Evolutionary conservation across 2,113 vertebrate genomes (phyloP).

Genomic region (Azemiops feae): DNA sequence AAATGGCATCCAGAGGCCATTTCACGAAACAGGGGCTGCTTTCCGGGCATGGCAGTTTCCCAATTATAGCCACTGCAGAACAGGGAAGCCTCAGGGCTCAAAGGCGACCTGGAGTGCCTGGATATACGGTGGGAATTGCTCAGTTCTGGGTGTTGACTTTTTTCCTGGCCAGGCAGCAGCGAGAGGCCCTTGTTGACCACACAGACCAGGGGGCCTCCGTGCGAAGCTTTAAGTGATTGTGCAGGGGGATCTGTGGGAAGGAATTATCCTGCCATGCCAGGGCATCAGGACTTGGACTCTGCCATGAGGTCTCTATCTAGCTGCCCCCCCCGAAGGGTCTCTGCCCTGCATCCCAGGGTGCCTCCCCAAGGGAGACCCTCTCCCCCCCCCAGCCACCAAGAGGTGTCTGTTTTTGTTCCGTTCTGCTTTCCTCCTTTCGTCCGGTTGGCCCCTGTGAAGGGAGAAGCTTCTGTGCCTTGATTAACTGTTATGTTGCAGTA

Average conservation of each 20-base stretch:
- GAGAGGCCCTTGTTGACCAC: not conserved
- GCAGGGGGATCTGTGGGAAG: too few species aligned
- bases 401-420: not conserved
- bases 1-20: too few species aligned
- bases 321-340: not conserved
- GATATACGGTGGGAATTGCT: not conserved
- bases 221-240: not conserved
- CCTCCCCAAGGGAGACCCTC: not conserved
- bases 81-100: not conserved
- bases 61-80: not conserved
- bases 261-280: not conserved
- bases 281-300: not conserved
- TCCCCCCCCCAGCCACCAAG: not conserved
- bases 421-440: not conserved
- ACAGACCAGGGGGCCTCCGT: too few species aligned
- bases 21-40: not conserved
- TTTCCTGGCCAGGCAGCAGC: not conserved
- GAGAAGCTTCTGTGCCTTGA: not conserved
- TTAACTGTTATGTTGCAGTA: not conserved
- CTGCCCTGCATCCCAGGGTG: not conserved
- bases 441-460: not conserved
- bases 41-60: not conserved
- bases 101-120: not conserved
- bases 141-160: not conserved
- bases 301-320: not conserved